Conservation (phyloP, 2,888 invertebrate species). For the Ectemnius continuus region DNA sequence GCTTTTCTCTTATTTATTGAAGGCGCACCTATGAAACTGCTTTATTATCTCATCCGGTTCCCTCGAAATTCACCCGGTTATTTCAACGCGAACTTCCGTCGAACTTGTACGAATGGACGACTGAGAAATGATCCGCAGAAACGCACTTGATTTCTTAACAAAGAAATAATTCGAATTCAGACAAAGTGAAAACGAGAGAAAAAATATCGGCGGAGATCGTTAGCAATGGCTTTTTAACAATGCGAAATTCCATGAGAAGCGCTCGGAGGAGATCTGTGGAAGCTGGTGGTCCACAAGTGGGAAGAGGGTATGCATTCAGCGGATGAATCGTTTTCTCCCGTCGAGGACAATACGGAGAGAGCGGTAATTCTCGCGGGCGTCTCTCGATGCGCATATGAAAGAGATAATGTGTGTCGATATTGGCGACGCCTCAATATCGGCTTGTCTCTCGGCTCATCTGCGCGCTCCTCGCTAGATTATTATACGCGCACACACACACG, state of each 20-base stretch:
- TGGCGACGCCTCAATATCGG: slow-evolving; percentile 35
- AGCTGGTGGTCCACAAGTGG: background rate
- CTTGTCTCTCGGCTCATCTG: slow-evolving; percentile 30
- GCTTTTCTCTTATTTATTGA: slow-evolving; percentile 62
- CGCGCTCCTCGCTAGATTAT: background rate
- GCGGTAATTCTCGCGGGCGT: slow-evolving; percentile 41
- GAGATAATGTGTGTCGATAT: slow-evolving; percentile 39
- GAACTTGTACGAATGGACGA: no score
- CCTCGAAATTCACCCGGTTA: no score
- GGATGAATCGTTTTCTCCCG: slow-evolving; percentile 32
- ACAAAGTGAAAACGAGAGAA: no score
- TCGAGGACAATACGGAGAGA: slow-evolving; percentile 38
- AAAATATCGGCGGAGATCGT: no score
- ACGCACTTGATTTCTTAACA: no score
- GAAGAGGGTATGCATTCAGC: background rate
- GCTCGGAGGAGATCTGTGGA: no score
- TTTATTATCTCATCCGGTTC: no score
- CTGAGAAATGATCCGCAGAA: no score
- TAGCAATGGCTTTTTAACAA: no score
- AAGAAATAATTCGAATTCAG: no score
- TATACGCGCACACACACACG: background rate
- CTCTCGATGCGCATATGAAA: slow-evolving; percentile 30
- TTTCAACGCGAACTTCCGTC: no score
- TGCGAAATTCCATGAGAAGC: no score
- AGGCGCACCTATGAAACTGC: slow-evolving; percentile 18